Percentiles rank a stretch among this genome's conserved stretches.
These are phyloP conservation scores for Brachypalpus laphriformis DNA, from an alignment of 2,888 invertebrate genomes.

Conservation along the genomic window DNA sequence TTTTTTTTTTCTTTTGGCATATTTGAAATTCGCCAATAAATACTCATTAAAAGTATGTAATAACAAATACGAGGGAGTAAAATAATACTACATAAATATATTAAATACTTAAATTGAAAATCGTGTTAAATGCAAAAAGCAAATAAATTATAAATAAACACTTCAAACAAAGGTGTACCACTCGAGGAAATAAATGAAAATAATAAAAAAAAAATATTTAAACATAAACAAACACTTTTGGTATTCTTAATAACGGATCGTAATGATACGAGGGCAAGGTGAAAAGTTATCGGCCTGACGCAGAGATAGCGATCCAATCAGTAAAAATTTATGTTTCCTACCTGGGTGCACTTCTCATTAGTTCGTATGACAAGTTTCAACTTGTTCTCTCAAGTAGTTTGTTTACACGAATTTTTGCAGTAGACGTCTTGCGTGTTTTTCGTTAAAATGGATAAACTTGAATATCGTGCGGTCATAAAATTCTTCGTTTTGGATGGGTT, in stretches of 20 bases:
- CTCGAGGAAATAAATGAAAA: slow-evolving; percentile 66
- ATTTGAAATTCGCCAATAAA: slow-evolving; percentile 22
- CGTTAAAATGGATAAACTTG: too few relatives aligned
- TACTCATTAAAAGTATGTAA: slow-evolving; percentile 19
- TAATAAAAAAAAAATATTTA: slow-evolving; percentile 18
- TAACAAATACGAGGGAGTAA: slow-evolving; percentile 44
- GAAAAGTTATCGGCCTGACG: too few relatives aligned
- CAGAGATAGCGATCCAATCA: too few relatives aligned
- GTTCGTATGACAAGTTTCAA: too few relatives aligned
- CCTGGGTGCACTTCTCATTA: too few relatives aligned
- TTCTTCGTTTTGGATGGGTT: too few relatives aligned
- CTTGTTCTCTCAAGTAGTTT: too few relatives aligned
- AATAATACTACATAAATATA: slow-evolving; percentile 56
- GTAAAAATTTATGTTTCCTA: too few relatives aligned
- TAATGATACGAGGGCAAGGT: too few relatives aligned
- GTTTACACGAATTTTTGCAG: too few relatives aligned
- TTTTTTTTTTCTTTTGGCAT: slow-evolving; percentile 36
- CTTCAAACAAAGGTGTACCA: slow-evolving; percentile 66
- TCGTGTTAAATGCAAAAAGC: slow-evolving; percentile 43
- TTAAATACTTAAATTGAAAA: slow-evolving; percentile 40
- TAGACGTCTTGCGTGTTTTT: too few relatives aligned
- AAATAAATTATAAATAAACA: slow-evolving; percentile 46
- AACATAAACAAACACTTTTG: background rate
- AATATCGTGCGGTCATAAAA: too few relatives aligned
- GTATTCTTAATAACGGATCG: background rate